Evolutionary conservation across 2,797 vertebrate genomes (phyloP).

Genomic region (Alcedo quadribrachys): DNA sequence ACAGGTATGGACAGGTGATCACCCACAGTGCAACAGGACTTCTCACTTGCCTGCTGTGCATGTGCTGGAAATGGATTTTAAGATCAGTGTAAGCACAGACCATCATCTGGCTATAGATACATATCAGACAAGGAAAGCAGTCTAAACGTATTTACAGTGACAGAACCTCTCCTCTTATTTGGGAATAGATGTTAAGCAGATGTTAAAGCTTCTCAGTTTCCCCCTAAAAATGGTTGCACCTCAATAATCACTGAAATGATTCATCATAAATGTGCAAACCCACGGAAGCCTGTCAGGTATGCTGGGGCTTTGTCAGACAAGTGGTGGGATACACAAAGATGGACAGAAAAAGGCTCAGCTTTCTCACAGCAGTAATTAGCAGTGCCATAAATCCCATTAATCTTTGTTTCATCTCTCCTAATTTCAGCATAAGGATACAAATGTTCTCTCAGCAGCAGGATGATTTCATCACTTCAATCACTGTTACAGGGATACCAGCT

Average conservation of each 20-base stretch:
- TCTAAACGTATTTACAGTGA: background rate
- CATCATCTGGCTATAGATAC: background rate
- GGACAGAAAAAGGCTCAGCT: background rate
- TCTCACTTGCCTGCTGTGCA: accelerated
- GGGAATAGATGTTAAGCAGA: slow-evolving; percentile 1
- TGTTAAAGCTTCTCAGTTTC: background rate
- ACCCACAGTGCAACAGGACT: background rate
- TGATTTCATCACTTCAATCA: background rate
- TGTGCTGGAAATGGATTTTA: background rate
- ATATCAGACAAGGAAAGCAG: background rate
- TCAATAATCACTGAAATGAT: background rate
- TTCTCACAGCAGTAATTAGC: background rate
- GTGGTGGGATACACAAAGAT: background rate
- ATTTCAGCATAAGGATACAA: background rate
- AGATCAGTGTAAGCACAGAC: background rate
- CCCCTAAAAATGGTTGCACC: background rate
- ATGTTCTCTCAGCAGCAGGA: background rate
- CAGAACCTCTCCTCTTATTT: background rate
- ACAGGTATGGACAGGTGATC: background rate
- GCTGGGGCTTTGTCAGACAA: background rate
- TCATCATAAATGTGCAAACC: background rate
- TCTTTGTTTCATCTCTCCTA: background rate
- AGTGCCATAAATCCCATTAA: background rate
- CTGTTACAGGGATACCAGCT: background rate
- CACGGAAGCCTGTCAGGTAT: background rate